These are phyloP conservation scores for Muschampia plurimacula DNA, from an alignment of 2,888 invertebrate genomes.

Conservation along the genomic window DNA sequence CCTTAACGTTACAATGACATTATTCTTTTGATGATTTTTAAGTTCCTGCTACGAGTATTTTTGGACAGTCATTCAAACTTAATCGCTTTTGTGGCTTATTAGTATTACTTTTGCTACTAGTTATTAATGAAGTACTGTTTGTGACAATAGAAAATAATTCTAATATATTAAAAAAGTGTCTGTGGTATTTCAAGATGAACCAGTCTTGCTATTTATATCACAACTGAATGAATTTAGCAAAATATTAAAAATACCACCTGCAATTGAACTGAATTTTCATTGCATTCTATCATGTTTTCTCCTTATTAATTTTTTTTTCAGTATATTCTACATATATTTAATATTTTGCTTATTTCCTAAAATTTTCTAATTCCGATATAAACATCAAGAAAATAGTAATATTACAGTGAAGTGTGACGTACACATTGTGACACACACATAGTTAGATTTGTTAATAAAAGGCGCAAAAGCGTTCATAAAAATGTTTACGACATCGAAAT, in stretches of 20 bases:
- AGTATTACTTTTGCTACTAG: background rate
- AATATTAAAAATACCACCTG: too few species aligned
- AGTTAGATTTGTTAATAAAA: constrained; percentile 62
- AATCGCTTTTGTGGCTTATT: background rate
- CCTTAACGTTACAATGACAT: background rate
- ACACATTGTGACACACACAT: constrained; percentile 51
- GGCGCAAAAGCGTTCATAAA: constrained; percentile 83
- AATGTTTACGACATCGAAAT: constrained; percentile 77
- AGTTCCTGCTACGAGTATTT: background rate
- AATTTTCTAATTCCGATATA: constrained; percentile 11
- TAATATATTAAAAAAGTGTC: background rate
- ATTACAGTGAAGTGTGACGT: constrained; percentile 17
- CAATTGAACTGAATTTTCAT: background rate
- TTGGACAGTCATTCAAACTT: background rate
- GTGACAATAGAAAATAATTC: background rate
- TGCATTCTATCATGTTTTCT: too few species aligned
- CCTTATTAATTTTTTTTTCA: too few species aligned
- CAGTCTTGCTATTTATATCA: constrained; percentile 17
- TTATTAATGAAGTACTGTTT: background rate
- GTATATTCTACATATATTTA: background rate
- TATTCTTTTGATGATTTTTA: background rate
- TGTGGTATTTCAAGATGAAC: background rate
- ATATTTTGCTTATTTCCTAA: background rate
- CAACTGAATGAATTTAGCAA: background rate
- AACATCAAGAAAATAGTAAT: constrained; percentile 10